Evolutionary conservation across 2,888 invertebrate species (phyloP).

Genomic region (Thysanoteuthis rhombus): DNA sequence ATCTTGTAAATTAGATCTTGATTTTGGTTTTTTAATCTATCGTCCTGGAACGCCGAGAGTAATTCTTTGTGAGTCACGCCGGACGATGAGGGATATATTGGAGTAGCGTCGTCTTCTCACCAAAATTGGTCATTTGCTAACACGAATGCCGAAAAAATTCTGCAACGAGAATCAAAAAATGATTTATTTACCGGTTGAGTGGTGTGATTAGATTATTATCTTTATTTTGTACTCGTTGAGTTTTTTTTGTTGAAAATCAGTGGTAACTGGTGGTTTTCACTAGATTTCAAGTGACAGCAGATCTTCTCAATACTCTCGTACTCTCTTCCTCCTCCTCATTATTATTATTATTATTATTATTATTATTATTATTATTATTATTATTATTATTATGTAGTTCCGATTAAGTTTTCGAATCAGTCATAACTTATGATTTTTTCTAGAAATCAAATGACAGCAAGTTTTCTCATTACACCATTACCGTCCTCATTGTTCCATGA

Average conservation of each 20-base stretch:
- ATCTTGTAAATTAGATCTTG: background rate
- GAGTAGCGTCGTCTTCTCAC: background rate
- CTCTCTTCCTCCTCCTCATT: too few relatives aligned
- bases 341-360: too few relatives aligned
- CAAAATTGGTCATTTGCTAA: background rate
- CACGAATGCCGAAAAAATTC: background rate
- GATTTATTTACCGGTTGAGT: background rate
- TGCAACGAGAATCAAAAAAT: background rate
- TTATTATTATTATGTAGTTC: too few relatives aligned
- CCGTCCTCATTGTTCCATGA: too few relatives aligned
- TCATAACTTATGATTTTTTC: background rate
- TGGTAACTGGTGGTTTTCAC: background rate
- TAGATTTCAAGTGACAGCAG: background rate
- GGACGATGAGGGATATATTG: background rate
- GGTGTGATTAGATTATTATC: background rate
- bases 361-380: too few relatives aligned
- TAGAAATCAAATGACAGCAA: background rate
- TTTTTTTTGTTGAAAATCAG: background rate
- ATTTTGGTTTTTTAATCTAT: background rate
- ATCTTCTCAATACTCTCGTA: background rate
- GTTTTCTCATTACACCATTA: too few relatives aligned
- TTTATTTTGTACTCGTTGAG: background rate
- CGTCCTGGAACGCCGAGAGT: background rate
- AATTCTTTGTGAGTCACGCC: conserved; percentile 1
- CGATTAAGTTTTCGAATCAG: too few relatives aligned